These are phyloP conservation scores for Limnephilus rhombicus DNA, from an alignment of 2,888 invertebrate genomes.

Conservation along the genomic window DNA sequence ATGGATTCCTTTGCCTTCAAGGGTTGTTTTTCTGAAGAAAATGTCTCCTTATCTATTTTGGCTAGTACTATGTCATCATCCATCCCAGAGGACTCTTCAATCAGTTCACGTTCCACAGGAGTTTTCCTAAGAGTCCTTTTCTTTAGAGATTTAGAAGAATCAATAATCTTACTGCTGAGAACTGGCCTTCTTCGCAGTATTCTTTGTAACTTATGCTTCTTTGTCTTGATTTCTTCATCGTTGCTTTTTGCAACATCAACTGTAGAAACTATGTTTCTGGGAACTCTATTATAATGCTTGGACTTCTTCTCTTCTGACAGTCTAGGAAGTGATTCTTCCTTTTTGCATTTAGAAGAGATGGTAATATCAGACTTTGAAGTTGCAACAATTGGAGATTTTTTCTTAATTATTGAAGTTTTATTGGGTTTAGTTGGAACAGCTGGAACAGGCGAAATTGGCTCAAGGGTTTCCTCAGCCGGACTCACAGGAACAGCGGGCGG, in stretches of 20 bases:
- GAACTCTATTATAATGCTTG: conserved; percentile 62
- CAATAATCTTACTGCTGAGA: conserved; percentile 21
- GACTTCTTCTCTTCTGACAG: conserved; percentile 51
- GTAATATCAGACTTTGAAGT: conserved; percentile 25
- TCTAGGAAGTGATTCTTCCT: conserved; percentile 11
- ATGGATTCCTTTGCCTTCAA: conserved; percentile 43
- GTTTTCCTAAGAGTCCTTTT: not conserved
- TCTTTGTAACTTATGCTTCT: conserved; percentile 55
- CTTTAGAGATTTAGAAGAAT: conserved; percentile 9
- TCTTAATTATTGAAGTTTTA: conserved; percentile 66
- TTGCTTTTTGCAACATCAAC: conserved; percentile 61
- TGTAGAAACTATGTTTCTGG: conserved; percentile 67
- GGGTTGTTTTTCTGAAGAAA: not conserved
- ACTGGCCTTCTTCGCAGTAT: conserved; percentile 56
- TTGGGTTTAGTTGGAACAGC: not conserved
- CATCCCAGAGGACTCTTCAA: not conserved
- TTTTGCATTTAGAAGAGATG: conserved; percentile 25
- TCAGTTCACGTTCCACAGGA: not conserved
- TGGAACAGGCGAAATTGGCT: not conserved
- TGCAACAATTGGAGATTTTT: conserved; percentile 55
- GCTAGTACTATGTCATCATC: not conserved
- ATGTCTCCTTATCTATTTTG: conserved; percentile 7
- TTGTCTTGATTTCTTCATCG: conserved; percentile 49
- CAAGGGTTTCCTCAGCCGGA: not conserved
- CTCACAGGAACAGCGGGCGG: not conserved